phyloP scores from a whole-genome alignment of 2,888 invertebrate species.

The Noctua janthina region DNA sequence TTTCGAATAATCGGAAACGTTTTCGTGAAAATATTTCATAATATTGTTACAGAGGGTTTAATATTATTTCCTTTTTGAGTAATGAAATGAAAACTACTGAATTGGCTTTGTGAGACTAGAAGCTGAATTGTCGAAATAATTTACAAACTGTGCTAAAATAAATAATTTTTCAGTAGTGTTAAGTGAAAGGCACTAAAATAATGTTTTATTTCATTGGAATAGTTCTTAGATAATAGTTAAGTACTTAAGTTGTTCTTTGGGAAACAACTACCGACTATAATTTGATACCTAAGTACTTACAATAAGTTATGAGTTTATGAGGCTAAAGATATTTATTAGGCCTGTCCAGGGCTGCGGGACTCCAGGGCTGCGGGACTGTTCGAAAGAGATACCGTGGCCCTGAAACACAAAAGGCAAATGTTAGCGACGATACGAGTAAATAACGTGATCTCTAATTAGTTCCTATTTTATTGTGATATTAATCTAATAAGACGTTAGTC shows the following conservation, averaged over 20 bases:
- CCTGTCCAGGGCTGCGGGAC: neutral
- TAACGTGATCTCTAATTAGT: too few species aligned
- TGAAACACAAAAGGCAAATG: too few species aligned
- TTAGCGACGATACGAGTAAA: too few species aligned
- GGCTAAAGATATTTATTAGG: neutral
- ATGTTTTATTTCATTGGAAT: conserved; percentile 1
- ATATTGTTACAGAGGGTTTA: neutral
- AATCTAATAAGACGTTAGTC: too few species aligned
- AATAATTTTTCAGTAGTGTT: neutral
- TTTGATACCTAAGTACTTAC: neutral
- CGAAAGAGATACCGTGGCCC: too few species aligned
- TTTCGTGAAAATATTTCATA: conserved; percentile 25
- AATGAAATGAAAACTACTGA: neutral
- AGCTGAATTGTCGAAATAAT: neutral
- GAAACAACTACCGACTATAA: neutral
- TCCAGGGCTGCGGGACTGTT: too few species aligned
- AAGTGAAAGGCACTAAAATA: neutral
- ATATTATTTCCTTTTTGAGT: neutral
- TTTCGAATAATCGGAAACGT: conserved; percentile 17
- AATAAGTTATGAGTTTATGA: conserved; percentile 1
- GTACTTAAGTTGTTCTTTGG: neutral
- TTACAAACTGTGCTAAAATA: neutral
- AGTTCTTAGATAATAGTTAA: neutral
- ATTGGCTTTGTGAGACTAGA: neutral
- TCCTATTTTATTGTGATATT: too few species aligned